phyloP scores from a whole-genome alignment of 2,797 vertebrate genomes.

The Sebastes iracundus region DNA sequence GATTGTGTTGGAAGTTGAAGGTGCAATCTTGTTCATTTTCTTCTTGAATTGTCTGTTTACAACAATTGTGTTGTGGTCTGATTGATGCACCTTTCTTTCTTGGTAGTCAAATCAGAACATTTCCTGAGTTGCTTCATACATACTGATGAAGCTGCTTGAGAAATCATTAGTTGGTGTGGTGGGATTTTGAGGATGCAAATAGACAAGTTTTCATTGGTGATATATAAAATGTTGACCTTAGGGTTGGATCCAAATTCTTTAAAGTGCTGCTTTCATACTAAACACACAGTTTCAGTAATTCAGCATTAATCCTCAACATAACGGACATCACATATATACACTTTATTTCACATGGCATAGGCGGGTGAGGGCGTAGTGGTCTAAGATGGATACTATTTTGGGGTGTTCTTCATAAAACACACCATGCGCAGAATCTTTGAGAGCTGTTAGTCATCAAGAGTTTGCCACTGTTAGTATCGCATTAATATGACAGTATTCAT shows the following conservation, averaged over 20 bases:
- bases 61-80: constrained; percentile 1
- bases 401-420: background rate
- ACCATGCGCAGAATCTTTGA: background rate
- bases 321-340: background rate
- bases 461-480: background rate
- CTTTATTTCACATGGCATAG: background rate
- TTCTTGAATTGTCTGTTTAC: background rate
- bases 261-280: background rate
- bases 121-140: background rate
- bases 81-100: background rate
- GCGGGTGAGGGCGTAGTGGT: background rate
- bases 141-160: background rate
- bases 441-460: background rate
- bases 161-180: background rate
- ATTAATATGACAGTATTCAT: background rate
- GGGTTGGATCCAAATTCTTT: background rate
- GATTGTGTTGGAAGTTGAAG: constrained; percentile 14
- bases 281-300: background rate
- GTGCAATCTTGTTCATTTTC: constrained; percentile 5
- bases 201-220: background rate
- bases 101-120: background rate
- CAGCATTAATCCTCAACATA: background rate
- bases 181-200: background rate
- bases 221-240: background rate
- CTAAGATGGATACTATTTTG: background rate